Base-by-base conservation (phyloP, 2,888 invertebrate species). In the Amphiduros pacificus region DNA sequence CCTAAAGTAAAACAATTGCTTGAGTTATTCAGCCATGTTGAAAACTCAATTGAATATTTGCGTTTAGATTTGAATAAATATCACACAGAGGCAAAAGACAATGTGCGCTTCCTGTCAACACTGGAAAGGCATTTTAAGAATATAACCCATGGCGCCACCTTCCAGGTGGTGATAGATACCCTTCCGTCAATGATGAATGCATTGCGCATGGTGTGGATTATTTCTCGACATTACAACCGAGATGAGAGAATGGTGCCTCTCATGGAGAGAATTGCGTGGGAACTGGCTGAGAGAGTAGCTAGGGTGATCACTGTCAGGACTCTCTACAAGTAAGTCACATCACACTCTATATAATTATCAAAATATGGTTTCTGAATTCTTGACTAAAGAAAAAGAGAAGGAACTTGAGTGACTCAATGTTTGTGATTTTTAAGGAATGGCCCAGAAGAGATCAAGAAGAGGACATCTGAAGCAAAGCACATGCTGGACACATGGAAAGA, bases 201-300 rank as follows among this genome's bases (percentile, higher is more conserved):
- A 1, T 82, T 95, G 41, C 89, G 91, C 71, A 90, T 94, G 87
- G 90, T 94, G 75, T 95, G 95, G 95, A 90, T 94, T 55, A 87
- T 95, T 58, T 94, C 94, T 0, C 85, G 88, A 55, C 92, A 93
- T 73, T 95, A 91, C 79, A 89, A 91, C 64, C 88, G 85, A 0
- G 94, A 94, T 75, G 91, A 92, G 65, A 87, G 90, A 62, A 94
- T 95, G 93, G 88, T 92, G 28, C 88, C 90, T 0, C 84, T 96
- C 2, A 85, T 95, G 77, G 88, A 89, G 63, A 87, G 92, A 72
- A 91, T 95, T 71, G 92, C 92, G 0, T 90, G 90, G 88, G 90
- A 91, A 6, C 84, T 95, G 5, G 88, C 89, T 54, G 87, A 91
- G 64, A 91, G 92, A 79, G 88, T 92, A 2, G 89, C 88, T 71